A percentile compares a stretch with the other conserved stretches of the same genome.
Evolutionary conservation across 2,888 invertebrate species (phyloP).

Genomic region (Ophonus ardosiacus): DNA sequence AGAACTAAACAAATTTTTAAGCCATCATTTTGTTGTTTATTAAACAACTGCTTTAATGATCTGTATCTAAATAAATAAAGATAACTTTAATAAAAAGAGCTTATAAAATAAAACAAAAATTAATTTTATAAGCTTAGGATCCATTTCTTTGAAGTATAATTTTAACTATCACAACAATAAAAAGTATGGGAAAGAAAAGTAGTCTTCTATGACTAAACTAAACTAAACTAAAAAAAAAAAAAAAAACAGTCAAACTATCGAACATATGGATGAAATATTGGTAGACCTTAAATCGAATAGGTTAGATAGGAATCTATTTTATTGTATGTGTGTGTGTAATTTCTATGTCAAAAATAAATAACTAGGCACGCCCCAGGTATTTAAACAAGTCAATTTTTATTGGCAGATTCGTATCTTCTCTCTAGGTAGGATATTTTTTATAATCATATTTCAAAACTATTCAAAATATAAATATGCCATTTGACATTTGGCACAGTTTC

Average conservation of each 20-base stretch:
- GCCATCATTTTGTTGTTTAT: no score
- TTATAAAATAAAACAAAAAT: no score
- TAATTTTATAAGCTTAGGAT: background rate
- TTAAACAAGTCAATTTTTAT: constrained; percentile 62
- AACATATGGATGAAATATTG: constrained; percentile 36
- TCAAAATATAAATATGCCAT: background rate
- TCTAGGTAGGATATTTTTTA: background rate
- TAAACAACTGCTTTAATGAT: no score
- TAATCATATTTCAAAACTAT: background rate
- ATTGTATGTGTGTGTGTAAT: constrained; percentile 47
- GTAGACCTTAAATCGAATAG: constrained; percentile 3
- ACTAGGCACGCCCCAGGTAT: constrained; percentile 38
- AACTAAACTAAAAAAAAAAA: background rate
- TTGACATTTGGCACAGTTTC: background rate
- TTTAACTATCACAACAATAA: background rate
- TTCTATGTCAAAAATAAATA: constrained; percentile 61
- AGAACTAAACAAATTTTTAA: no score
- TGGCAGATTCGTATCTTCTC: constrained; percentile 59
- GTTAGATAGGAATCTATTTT: constrained; percentile 24
- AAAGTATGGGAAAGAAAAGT: background rate
- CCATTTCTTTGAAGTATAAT: background rate
- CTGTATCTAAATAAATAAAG: no score
- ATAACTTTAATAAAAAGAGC: no score
- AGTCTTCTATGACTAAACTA: background rate
- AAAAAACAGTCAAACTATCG: background rate